Conservation (phyloP, 2,797 vertebrate genomes). For the Chlorospingus semifuscus region DNA sequence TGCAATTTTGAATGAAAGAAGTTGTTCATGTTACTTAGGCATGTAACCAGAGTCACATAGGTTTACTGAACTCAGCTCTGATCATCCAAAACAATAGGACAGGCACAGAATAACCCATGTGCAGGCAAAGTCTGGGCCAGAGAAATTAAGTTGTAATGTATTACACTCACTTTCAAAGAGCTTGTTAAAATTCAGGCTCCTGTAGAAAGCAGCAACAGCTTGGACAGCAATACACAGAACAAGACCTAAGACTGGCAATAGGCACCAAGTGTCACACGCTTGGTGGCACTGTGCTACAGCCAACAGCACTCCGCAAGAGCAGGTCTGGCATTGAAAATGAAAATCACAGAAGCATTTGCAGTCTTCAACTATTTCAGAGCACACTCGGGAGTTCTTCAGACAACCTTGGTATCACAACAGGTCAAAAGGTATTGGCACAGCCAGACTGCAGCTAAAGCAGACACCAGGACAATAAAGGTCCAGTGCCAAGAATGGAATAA, state of each 20-base stretch:
- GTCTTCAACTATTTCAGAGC: not conserved
- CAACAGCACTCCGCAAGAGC: not conserved
- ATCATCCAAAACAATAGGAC: not conserved
- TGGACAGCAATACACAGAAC: not conserved
- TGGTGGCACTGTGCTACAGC: slow-evolving; percentile 25
- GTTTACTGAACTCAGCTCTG: not conserved
- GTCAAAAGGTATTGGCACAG: not conserved
- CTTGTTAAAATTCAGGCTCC: not conserved
- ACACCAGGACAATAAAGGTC: not conserved
- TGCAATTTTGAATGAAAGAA: not conserved
- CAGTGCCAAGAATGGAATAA: not conserved
- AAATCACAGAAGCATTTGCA: not conserved
- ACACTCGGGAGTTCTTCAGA: not conserved
- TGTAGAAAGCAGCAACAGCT: not conserved
- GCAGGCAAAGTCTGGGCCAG: not conserved
- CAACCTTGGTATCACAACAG: not conserved
- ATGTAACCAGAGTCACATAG: not conserved
- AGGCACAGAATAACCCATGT: not conserved
- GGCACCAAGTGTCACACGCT: not conserved
- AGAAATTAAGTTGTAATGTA: not conserved
- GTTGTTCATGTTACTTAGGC: not conserved
- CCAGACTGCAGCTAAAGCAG: not conserved
- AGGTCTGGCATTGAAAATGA: not conserved
- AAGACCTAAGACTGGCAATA: not conserved
- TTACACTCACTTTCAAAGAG: not conserved